Base-by-base conservation (phyloP, 2,113 vertebrate species). In the Peromyscus maniculatus region DNA sequence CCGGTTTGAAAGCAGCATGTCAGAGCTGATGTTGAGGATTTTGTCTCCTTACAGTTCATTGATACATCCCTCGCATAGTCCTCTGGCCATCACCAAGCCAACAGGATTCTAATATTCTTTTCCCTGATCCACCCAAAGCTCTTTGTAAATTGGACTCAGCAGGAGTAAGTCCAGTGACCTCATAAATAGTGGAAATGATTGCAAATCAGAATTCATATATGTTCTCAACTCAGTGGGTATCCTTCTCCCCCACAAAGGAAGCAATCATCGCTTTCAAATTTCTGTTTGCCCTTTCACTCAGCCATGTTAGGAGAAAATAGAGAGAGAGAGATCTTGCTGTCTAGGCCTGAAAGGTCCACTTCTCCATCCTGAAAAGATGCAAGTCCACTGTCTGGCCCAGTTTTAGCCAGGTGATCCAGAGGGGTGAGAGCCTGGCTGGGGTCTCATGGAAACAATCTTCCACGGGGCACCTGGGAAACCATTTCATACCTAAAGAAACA, bases 151-250 rank as follows among this genome's bases (percentile, higher is more conserved):
- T 99, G 98, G 98, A 98, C 99, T 98, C 98, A 99, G 98, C 98
- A 98, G 98, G 99, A 99, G 97, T 97, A 97, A 98, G 98, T 98
- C 98, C 98, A 98, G 98, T 98, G 98, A 99, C 98, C 98, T 98
- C 98, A 98, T 98, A 98, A 99, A 99, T 98, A 99, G 98, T 98
- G 98, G 98, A 99, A 99, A 99, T 99, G 98, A 99, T 99, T 99
- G 98, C 98, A 99, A 99, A 99, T 99, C 97, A 96, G 98, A 98
- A 98, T 99, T 99, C 98, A 97, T 98, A 83, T 98, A 98, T 98
- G 98, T 98, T 98, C 97, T 98, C 97, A 93, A 98, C 99, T 98
- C 99, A 97, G 98, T 98, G 98, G 99, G 99, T 98, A 97, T 97
- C 98, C 91, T 49, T 98, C 90, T 98, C 95, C 97, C 98, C 98